phyloP scores from a whole-genome alignment of 2,888 invertebrate species.

The Drosophila stalkeri region DNA sequence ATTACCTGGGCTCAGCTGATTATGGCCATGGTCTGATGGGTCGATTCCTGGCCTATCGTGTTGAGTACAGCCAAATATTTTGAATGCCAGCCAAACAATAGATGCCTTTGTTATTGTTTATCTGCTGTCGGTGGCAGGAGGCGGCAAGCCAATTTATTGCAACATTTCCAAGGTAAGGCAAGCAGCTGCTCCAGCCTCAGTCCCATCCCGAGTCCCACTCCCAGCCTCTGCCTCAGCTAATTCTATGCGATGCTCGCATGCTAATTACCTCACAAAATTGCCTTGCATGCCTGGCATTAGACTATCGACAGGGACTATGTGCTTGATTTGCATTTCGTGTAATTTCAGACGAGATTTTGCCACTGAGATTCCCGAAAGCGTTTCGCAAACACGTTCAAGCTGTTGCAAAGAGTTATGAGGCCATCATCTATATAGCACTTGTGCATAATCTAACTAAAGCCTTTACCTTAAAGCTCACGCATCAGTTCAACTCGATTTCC shows the following conservation, averaged over 20 bases:
- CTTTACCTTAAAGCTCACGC: not conserved
- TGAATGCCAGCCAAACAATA: conserved; percentile 3
- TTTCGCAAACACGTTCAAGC: not conserved
- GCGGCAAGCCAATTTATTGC: conserved; percentile 47
- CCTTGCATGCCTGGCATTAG: conserved; percentile 29
- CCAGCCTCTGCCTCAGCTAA: not conserved
- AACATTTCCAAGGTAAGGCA: conserved; percentile 16
- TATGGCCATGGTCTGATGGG: conserved; percentile 43
- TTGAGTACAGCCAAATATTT: conserved; percentile 14
- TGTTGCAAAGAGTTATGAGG: not conserved
- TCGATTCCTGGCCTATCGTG: conserved; percentile 11
- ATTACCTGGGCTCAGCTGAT: conserved; percentile 31
- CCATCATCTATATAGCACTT: not conserved
- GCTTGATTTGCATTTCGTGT: conserved; percentile 44
- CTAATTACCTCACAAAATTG: conserved; percentile 55
- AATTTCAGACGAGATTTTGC: conserved; percentile 48
- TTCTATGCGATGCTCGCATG: conserved; percentile 33
- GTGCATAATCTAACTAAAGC: not conserved
- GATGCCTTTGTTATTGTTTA: conserved; percentile 25
- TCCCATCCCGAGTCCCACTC: not conserved
- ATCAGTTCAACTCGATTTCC: not conserved
- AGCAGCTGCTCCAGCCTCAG: not conserved
- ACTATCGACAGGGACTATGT: not conserved
- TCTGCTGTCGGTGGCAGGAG: not conserved
- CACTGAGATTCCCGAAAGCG: conserved; percentile 27